Evolutionary conservation across 2,888 invertebrate genomes (phyloP).

Genomic region (Melanostoma mellinum): DNA sequence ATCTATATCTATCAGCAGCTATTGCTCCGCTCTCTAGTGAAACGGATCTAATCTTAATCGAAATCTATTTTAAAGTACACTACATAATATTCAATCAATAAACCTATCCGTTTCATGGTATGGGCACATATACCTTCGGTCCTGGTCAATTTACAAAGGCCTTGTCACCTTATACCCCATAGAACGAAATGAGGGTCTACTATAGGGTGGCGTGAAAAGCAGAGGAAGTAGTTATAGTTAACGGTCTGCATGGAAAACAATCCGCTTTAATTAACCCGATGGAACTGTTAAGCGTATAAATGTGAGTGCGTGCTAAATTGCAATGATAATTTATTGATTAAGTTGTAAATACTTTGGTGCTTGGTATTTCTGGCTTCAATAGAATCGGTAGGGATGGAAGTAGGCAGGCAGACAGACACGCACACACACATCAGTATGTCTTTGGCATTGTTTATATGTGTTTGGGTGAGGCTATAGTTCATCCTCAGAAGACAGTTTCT

Average conservation of each 20-base stretch:
- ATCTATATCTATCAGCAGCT: constrained; percentile 40
- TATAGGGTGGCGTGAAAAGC: not conserved
- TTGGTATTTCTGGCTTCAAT: constrained; percentile 15
- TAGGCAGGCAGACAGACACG: too few relatives aligned
- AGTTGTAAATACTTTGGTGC: constrained; percentile 38
- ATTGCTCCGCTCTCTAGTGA: constrained; percentile 36
- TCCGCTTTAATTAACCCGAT: constrained; percentile 50
- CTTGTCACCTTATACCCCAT: not conserved
- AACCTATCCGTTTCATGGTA: constrained; percentile 27
- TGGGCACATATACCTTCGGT: constrained; percentile 4
- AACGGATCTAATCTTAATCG: constrained; percentile 64
- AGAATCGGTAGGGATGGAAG: too few relatives aligned
- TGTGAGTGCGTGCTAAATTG: constrained; percentile 51
- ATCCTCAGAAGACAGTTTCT: not conserved
- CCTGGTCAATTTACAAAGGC: constrained; percentile 23
- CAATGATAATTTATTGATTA: constrained; percentile 65
- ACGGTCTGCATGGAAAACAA: constrained; percentile 32
- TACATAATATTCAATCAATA: constrained; percentile 66
- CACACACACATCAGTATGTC: constrained; percentile 2
- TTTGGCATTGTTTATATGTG: not conserved
- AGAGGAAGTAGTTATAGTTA: not conserved
- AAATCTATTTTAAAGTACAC: constrained; percentile 69
- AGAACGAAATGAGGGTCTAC: not conserved
- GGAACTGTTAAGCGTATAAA: constrained; percentile 29
- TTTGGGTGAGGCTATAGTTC: constrained; percentile 6